Conservation (phyloP, 2,113 vertebrate species). For the Indicator maculatus region DNA sequence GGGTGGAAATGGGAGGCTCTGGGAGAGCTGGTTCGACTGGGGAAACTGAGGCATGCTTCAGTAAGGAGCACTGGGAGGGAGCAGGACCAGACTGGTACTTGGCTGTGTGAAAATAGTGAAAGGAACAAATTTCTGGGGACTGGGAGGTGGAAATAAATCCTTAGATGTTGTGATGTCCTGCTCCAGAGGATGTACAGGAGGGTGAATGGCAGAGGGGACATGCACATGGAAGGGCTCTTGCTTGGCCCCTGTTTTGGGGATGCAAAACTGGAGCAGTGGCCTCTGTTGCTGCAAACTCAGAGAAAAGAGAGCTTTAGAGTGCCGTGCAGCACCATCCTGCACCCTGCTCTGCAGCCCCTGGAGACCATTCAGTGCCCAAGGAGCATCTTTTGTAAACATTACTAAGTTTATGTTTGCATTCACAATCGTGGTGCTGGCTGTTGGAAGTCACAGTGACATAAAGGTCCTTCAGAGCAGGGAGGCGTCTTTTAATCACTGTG, state of each 20-base stretch:
- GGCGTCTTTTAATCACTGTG: too few relatives aligned
- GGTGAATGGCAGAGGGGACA: not conserved
- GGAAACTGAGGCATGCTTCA: not conserved
- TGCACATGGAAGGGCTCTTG: not conserved
- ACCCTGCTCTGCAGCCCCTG: not conserved
- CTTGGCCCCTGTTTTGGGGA: not conserved
- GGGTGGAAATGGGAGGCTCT: not conserved
- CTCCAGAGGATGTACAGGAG: not conserved
- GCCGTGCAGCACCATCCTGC: rapidly evolving
- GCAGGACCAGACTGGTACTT: not conserved
- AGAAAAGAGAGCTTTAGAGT: not conserved
- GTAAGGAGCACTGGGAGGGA: not conserved
- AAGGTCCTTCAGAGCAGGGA: too few relatives aligned
- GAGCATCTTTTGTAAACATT: not conserved
- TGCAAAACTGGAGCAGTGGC: not conserved
- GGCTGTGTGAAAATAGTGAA: rapidly evolving
- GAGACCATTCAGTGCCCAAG: not conserved
- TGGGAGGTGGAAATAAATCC: not conserved
- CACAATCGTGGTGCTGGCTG: too few relatives aligned
- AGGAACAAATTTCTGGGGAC: not conserved
- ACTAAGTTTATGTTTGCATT: too few relatives aligned
- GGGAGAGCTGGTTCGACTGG: not conserved
- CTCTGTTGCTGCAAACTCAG: rapidly evolving
- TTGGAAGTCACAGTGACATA: too few relatives aligned
- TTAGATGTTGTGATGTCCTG: not conserved